Conservation (phyloP, 2,888 invertebrate genomes). For the Lasioglossum pauxillum region DNA sequence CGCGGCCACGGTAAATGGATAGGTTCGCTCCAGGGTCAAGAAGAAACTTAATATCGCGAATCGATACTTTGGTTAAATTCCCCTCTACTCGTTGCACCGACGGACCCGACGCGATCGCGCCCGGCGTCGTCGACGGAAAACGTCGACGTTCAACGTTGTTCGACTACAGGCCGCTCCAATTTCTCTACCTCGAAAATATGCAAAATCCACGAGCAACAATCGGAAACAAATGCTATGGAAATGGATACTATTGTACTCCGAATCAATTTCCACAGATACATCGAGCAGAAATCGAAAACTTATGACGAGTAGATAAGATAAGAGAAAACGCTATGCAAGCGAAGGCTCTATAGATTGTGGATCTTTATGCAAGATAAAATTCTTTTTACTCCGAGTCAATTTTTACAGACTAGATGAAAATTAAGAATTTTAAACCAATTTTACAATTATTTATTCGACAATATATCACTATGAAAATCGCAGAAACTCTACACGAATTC, state of each 20-base stretch:
- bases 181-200: neutral
- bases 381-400: neutral
- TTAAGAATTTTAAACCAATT: neutral
- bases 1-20: conserved; percentile 66
- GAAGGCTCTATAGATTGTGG: no score
- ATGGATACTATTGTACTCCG: rapidly evolving
- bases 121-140: neutral
- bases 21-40: conserved; percentile 71
- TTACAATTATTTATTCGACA: neutral
- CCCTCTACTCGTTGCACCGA: neutral
- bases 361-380: neutral
- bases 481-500: neutral
- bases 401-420: neutral
- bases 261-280: neutral
- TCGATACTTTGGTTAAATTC: conserved; percentile 50
- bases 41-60: conserved; percentile 66
- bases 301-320: neutral
- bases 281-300: neutral
- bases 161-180: neutral
- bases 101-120: neutral
- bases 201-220: neutral
- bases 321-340: neutral
- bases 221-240: neutral
- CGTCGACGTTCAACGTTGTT: neutral
- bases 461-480: neutral